A percentile compares a stretch with the other conserved stretches of the same genome.
Evolutionary conservation across 2,113 vertebrate genomes (phyloP).

Genomic region (Sigmodon hispidus): DNA sequence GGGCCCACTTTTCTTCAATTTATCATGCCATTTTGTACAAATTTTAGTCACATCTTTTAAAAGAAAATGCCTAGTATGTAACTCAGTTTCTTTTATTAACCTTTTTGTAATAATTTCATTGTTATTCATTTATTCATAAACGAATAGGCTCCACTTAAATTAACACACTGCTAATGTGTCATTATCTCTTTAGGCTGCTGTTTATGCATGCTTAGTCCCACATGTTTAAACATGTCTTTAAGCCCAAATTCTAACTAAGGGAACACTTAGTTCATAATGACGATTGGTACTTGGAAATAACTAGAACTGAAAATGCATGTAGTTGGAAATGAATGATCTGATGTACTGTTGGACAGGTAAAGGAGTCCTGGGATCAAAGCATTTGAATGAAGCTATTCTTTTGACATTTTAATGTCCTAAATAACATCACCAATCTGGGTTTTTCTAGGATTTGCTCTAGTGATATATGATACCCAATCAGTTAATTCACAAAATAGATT

Average conservation of each 20-base stretch:
- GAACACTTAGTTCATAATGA: constrained; percentile 46
- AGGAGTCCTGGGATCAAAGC: constrained; percentile 22
- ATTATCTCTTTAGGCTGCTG: constrained; percentile 49
- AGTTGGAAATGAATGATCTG: constrained; percentile 29
- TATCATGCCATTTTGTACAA: constrained; percentile 54
- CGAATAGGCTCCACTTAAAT: constrained; percentile 59
- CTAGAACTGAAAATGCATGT: constrained; percentile 35
- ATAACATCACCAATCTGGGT: constrained; percentile 47
- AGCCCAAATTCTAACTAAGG: constrained; percentile 47
- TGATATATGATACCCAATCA: constrained; percentile 18
- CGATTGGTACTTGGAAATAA: constrained; percentile 48
- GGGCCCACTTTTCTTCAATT: constrained; percentile 30
- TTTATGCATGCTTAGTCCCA: constrained; percentile 54
- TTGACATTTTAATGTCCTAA: constrained; percentile 46
- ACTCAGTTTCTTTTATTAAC: constrained; percentile 57
- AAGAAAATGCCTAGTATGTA: constrained; percentile 38
- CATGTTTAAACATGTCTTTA: constrained; percentile 66
- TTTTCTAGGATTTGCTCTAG: constrained; percentile 41
- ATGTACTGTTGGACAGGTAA: constrained; percentile 26
- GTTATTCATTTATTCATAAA: constrained; percentile 64
- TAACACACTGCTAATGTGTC: constrained; percentile 59
- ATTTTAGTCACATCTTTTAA: constrained; percentile 48
- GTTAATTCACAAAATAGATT: constrained; percentile 29
- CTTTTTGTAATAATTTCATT: constrained; percentile 53
- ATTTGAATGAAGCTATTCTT: constrained; percentile 55